Evolutionary conservation across 2,888 invertebrate genomes (phyloP).

Genomic region (Timandra comae): DNA sequence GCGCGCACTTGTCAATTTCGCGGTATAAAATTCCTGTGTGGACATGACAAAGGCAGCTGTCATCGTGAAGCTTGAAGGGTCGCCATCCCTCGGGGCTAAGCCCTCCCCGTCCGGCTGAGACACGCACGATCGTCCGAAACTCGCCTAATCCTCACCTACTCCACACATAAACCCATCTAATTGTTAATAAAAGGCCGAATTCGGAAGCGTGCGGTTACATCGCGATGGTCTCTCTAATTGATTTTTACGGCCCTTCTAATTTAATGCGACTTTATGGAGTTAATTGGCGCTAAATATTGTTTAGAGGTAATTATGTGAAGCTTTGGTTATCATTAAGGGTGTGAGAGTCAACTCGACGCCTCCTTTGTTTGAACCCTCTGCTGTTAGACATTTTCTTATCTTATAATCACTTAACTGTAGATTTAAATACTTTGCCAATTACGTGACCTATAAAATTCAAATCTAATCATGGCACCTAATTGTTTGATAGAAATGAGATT

Average conservation of each 20-base stretch:
- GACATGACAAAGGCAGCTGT: constrained; percentile 71
- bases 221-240: constrained; percentile 61
- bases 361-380: too few species aligned
- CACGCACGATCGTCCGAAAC: constrained; percentile 63
- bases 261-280: constrained; percentile 57
- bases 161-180: constrained; percentile 74
- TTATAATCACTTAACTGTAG: too few species aligned
- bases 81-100: constrained; percentile 68
- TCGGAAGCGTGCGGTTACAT: constrained; percentile 69
- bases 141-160: constrained; percentile 68
- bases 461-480: too few species aligned
- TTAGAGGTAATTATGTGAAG: constrained; percentile 58
- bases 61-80: constrained; percentile 64
- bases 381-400: too few species aligned
- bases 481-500: too few species aligned
- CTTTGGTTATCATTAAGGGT: constrained; percentile 40
- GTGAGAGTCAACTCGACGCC: constrained; percentile 31
- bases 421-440: too few species aligned
- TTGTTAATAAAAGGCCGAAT: constrained; percentile 73
- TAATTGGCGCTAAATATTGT: constrained; percentile 59
- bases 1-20: constrained; percentile 65
- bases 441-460: too few species aligned
- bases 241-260: constrained; percentile 67
- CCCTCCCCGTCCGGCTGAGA: constrained; percentile 53
- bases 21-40: constrained; percentile 65